A percentile compares a stretch with the other conserved stretches of the same genome.
phyloP scores from a whole-genome alignment of 2,113 vertebrate genomes.

The Motacilla alba region DNA sequence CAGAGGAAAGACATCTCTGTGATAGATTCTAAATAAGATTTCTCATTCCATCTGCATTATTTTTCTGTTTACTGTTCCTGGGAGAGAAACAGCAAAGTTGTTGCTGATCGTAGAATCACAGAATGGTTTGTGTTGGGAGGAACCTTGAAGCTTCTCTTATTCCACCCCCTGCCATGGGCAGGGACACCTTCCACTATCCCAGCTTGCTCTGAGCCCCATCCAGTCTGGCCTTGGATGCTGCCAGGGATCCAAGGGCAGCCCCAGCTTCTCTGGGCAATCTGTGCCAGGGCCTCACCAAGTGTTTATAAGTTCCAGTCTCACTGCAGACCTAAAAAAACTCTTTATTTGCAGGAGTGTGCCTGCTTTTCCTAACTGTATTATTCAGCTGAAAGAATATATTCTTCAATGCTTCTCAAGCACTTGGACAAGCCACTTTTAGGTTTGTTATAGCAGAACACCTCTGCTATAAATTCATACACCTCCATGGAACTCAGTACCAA shows the following conservation, averaged over 20 bases:
- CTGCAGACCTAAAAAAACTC: background rate
- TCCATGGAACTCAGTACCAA: background rate
- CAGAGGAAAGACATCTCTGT: background rate
- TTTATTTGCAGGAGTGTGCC: background rate
- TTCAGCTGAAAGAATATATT: background rate
- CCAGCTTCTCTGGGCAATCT: background rate
- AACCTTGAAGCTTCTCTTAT: background rate
- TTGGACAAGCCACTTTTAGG: background rate
- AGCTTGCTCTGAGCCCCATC: background rate
- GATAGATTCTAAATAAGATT: background rate
- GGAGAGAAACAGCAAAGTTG: background rate
- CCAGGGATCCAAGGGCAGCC: background rate
- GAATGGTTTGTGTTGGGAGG: background rate
- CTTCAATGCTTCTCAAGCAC: background rate
- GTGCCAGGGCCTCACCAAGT: background rate
- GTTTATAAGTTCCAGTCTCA: background rate
- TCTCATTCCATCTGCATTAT: background rate
- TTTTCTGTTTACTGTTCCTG: background rate
- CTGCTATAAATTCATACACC: background rate
- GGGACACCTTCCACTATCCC: background rate
- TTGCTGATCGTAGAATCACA: background rate
- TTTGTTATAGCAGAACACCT: background rate
- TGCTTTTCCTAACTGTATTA: background rate
- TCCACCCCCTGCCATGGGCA: rapidly evolving
- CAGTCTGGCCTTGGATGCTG: background rate